A percentile compares a stretch with the other conserved stretches of the same genome.
phyloP scores from a whole-genome alignment of 2,113 vertebrate species.

The Recurvirostra avosetta region DNA sequence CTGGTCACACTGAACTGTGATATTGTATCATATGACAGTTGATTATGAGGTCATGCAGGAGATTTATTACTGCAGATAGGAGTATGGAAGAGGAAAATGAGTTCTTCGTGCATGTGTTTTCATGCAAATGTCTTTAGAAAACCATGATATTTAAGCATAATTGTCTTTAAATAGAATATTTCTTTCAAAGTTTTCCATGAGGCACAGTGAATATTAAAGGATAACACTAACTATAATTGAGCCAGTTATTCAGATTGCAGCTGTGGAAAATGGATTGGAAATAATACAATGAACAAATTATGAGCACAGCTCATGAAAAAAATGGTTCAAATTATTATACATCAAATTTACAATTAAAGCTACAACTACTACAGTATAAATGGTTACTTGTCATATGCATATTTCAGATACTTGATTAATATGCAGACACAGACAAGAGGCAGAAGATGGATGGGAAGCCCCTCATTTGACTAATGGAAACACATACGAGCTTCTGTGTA shows the following conservation, averaged over 20 bases:
- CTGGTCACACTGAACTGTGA: background rate
- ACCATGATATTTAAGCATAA: constrained; percentile 23
- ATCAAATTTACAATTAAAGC: constrained; percentile 44
- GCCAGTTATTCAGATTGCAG: constrained; percentile 61
- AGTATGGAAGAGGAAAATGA: background rate
- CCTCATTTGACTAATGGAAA: background rate
- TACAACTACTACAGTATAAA: constrained; percentile 25
- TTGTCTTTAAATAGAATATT: constrained; percentile 50
- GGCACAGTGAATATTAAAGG: constrained; percentile 51
- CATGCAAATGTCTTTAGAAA: constrained; percentile 17
- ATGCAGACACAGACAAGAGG: background rate
- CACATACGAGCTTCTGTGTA: background rate
- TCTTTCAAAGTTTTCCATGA: constrained; percentile 57
- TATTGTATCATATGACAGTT: background rate
- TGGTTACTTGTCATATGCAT: background rate
- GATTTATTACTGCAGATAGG: background rate
- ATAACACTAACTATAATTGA: constrained; percentile 49
- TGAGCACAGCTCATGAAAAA: constrained; percentile 48
- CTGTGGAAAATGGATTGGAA: constrained; percentile 57
- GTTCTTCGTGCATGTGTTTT: background rate
- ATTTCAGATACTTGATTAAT: background rate
- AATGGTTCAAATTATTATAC: constrained; percentile 37
- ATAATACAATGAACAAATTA: constrained; percentile 61
- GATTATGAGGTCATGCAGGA: background rate
- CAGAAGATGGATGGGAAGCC: background rate